Conservation (phyloP, 2,113 vertebrate genomes). For the Pseudonaja textilis region DNA sequence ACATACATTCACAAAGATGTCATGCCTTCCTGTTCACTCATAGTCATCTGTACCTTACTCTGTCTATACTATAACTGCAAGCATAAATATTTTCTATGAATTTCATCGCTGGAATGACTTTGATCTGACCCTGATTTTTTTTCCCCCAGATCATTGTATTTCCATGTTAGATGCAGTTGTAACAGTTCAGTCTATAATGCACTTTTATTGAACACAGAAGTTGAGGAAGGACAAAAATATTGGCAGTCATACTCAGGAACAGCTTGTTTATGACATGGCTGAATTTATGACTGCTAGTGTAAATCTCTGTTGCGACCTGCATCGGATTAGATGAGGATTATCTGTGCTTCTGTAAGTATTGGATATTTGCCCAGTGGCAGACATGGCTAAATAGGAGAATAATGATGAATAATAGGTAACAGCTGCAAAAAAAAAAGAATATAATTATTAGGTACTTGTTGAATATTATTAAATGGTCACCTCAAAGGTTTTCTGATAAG, state of each 20-base stretch:
- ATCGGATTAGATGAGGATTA: neutral
- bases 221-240: neutral
- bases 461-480: neutral
- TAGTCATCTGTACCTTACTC: neutral
- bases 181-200: neutral
- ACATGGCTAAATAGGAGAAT: neutral
- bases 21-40: neutral
- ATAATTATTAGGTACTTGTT: neutral
- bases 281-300: neutral
- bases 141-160: neutral
- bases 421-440: neutral
- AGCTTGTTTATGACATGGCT: neutral
- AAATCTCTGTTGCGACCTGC: neutral
- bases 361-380: neutral
- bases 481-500: neutral
- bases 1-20: neutral
- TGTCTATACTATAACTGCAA: neutral
- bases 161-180: neutral
- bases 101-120: neutral
- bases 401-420: neutral
- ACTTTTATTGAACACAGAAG: neutral
- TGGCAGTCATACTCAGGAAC: neutral
- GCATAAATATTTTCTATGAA: neutral
- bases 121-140: neutral
- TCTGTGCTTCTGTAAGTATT: neutral